phyloP scores from a whole-genome alignment of 2,113 vertebrate genomes.

The Nipponia nippon region DNA sequence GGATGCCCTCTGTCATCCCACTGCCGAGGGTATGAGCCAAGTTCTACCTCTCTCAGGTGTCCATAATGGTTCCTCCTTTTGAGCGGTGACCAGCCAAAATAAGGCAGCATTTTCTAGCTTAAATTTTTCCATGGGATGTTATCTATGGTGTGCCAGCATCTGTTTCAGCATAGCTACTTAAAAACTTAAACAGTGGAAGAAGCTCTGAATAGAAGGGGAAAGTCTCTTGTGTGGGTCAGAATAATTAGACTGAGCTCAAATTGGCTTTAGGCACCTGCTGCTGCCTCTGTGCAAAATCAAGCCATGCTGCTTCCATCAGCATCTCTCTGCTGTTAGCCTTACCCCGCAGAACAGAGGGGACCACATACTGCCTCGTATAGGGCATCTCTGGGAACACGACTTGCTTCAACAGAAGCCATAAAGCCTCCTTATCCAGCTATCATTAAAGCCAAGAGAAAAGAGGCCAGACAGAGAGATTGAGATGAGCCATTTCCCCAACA shows the following conservation, averaged over 20 bases:
- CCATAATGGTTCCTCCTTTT: neutral
- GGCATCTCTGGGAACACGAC: constrained; percentile 47
- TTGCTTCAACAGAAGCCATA: neutral
- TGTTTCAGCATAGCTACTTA: neutral
- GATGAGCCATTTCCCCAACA: constrained; percentile 58
- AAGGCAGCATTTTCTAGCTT: neutral
- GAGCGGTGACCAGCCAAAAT: neutral
- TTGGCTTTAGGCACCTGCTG: constrained; percentile 41
- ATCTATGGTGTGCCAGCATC: neutral
- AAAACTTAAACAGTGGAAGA: neutral
- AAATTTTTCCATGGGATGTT: neutral
- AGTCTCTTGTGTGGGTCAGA: constrained; percentile 36
- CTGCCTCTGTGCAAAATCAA: constrained; percentile 50
- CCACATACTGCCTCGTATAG: neutral
- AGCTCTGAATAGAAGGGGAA: neutral
- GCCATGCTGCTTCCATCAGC: constrained; percentile 54
- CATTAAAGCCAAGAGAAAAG: constrained; percentile 30
- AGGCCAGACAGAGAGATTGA: constrained; percentile 29
- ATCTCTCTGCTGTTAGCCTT: neutral
- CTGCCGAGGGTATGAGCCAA: neutral
- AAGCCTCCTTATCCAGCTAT: constrained; percentile 2
- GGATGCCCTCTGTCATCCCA: neutral
- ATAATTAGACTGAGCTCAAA: constrained; percentile 43
- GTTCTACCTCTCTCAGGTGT: neutral
- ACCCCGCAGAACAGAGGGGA: neutral